Evolutionary conservation across 37 sponge, comb jelly and placozoan genomes (phyloP).

Genomic region (Halichondria panicea): DNA sequence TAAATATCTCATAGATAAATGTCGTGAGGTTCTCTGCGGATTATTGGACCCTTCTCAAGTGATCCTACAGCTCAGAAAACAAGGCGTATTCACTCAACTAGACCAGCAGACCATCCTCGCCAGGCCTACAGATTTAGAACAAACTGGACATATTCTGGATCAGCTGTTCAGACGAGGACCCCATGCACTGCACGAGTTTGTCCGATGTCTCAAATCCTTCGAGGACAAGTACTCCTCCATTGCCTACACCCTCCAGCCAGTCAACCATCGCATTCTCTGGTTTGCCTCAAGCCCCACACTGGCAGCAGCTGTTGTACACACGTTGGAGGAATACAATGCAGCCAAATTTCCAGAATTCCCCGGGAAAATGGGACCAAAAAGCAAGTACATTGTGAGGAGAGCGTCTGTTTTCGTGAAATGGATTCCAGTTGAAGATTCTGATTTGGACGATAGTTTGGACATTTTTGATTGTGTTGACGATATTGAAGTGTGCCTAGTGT

Average conservation of each 20-base stretch:
- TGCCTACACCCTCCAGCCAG: slow-evolving; percentile 10
- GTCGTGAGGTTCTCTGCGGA: neutral
- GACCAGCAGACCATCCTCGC: neutral
- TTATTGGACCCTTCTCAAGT: slow-evolving; percentile 5
- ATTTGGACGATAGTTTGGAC: neutral
- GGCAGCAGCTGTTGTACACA: slow-evolving; percentile 18
- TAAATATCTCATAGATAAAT: neutral
- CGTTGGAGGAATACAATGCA: neutral
- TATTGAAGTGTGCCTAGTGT: slow-evolving; percentile 2
- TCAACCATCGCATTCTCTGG: slow-evolving; percentile 25
- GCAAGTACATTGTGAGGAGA: neutral
- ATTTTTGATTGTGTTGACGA: neutral
- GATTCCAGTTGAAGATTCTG: no score
- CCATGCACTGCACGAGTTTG: neutral
- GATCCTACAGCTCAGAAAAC: neutral
- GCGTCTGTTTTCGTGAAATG: slow-evolving; percentile 4
- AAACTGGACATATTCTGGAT: neutral
- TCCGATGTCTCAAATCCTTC: neutral
- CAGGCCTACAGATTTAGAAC: neutral
- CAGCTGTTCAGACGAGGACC: neutral
- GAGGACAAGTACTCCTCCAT: neutral
- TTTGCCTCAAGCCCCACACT: neutral
- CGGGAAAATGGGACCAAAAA: neutral
- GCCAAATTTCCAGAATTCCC: neutral
- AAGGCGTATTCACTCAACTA: neutral